Percentiles rank a stretch among this genome's conserved stretches.
These are phyloP conservation scores for Periophthalmus modestus DNA, from an alignment of 2,113 vertebrate genomes.

Conservation along the genomic window DNA sequence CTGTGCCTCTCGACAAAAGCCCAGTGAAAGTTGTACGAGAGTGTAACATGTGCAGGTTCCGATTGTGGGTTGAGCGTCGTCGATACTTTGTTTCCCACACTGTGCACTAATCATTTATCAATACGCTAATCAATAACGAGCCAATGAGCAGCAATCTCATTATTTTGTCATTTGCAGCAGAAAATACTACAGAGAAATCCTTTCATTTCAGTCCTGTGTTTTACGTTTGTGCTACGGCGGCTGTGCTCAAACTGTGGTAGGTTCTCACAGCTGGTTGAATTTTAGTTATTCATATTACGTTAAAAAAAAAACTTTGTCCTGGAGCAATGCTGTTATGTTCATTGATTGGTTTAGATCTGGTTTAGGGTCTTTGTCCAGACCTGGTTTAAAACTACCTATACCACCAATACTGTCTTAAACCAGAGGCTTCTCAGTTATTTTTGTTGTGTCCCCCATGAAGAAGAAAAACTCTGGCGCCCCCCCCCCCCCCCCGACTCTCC, in stretches of 20 bases:
- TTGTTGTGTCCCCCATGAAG: too few relatives aligned
- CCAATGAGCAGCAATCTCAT: slow-evolving; percentile 5
- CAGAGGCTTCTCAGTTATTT: too few relatives aligned
- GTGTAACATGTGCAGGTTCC: background rate
- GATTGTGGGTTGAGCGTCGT: background rate
- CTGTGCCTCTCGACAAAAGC: too few relatives aligned
- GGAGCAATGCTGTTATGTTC: background rate
- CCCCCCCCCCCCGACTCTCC: too few relatives aligned
- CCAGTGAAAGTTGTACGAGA: background rate
- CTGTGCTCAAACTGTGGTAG: background rate
- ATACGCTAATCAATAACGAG: background rate
- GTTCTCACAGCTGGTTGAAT: background rate
- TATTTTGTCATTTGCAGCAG: background rate
- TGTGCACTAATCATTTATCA: slow-evolving; percentile 7
- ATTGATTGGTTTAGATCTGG: background rate
- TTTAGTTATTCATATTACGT: background rate
- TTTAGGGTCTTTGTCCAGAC: background rate
- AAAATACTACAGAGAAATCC: background rate
- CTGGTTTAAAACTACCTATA: background rate
- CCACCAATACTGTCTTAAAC: too few relatives aligned
- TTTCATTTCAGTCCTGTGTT: background rate
- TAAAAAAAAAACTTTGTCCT: background rate
- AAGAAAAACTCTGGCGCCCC: too few relatives aligned
- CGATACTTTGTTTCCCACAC: slow-evolving; percentile 4
- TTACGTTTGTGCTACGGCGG: background rate